Conservation (phyloP, 2,797 vertebrate genomes). For the Triplophysa bombifrons region DNA sequence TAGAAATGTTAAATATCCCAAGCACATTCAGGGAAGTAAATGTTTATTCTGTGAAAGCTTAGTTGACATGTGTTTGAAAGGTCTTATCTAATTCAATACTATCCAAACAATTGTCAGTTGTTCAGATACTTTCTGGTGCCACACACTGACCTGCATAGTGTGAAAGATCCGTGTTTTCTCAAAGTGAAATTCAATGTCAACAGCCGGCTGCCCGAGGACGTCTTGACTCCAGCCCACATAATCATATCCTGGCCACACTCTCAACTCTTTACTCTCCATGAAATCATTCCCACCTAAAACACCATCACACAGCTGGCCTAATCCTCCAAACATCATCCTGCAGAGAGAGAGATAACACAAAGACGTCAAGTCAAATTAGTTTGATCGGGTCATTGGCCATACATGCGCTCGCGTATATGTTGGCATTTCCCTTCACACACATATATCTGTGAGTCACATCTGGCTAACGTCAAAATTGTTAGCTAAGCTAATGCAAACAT, state of each 20-base stretch:
- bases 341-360: conserved; percentile 23
- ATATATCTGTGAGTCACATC: conserved; percentile 62
- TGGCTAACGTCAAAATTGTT: conserved; percentile 72
- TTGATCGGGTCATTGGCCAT: conserved; percentile 5
- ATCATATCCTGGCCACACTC: conserved; percentile 93
- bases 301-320: conserved; percentile 90
- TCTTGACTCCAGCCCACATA: conserved; percentile 90
- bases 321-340: conserved; percentile 88
- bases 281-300: conserved; percentile 92
- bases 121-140: not conserved
- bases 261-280: conserved; percentile 83
- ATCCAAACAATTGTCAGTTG: not conserved
- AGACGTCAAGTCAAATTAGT: not conserved
- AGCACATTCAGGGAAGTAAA: not conserved
- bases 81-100: not conserved
- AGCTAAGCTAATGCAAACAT: conserved; percentile 74
- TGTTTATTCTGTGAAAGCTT: not conserved
- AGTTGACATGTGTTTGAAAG: not conserved
- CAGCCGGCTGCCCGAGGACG: conserved; percentile 76
- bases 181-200: conserved; percentile 93
- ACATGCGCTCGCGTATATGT: conserved; percentile 9
- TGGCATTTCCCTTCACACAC: conserved; percentile 29
- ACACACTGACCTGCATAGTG: conserved; percentile 78
- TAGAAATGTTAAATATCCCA: not conserved
- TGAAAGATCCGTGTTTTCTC: conserved; percentile 78